Conservation (phyloP, 2,113 vertebrate species). For the Chitala chitala region DNA sequence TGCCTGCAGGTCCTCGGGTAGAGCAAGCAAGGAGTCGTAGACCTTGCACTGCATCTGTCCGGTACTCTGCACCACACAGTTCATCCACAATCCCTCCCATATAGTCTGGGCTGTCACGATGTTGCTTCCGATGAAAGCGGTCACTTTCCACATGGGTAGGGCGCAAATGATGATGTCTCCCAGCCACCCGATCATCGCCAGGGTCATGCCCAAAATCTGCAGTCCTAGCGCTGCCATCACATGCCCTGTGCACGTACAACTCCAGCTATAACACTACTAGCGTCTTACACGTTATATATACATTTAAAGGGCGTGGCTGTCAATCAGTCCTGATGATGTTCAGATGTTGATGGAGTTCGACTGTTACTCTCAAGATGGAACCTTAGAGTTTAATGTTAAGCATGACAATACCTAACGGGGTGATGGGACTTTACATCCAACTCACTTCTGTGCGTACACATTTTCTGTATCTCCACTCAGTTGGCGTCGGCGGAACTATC, state of each 20-base stretch:
- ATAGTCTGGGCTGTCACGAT: conserved; percentile 63
- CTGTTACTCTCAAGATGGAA: not conserved
- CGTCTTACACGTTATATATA: not conserved
- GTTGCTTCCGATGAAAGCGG: conserved; percentile 60
- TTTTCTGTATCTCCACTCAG: too few relatives aligned
- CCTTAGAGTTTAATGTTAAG: too few relatives aligned
- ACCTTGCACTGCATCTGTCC: conserved; percentile 71
- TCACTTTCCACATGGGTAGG: conserved; percentile 67
- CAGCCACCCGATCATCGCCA: conserved; percentile 56
- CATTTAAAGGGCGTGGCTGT: not conserved
- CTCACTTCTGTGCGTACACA: too few relatives aligned
- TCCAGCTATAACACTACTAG: too few relatives aligned
- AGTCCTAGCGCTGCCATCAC: conserved; percentile 61
- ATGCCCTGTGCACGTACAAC: not conserved
- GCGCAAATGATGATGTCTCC: conserved; percentile 54
- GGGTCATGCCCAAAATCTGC: conserved; percentile 52
- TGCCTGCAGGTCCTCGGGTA: conserved; percentile 75
- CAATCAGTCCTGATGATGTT: not conserved
- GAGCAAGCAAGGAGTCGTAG: conserved; percentile 64
- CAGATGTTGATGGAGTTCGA: not conserved
- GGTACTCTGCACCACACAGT: conserved; percentile 73
- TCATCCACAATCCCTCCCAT: conserved; percentile 78
- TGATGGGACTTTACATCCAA: too few relatives aligned
- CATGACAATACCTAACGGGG: too few relatives aligned
- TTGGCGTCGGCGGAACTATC: too few relatives aligned